Evolutionary conservation across 2,888 invertebrate genomes (phyloP), one percentile per base, ranked within the genome.

Genomic region (Drosophila tripunctata): DNA sequence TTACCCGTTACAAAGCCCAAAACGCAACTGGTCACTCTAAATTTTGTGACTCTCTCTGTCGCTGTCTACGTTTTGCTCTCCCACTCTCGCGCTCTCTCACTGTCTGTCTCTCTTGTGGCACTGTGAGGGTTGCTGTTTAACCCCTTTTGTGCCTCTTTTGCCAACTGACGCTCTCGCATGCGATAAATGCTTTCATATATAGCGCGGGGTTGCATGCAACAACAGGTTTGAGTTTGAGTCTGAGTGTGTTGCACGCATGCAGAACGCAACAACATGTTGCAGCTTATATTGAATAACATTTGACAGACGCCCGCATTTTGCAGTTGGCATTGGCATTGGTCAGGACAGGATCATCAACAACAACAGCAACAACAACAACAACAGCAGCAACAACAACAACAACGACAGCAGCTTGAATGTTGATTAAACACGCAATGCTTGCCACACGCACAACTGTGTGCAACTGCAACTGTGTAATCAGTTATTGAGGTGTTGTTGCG

Each of bases 151-250:
- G 15, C 30, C 3, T n/a, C n/a, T 0, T 2, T 14, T 21, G 6
- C 21, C 8, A 19, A 1, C 3, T 17, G 31, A 30, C 30, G 27
- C 54, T 73, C 44, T 81, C 82, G 65, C 81, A 81, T 81, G 85
- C 82, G 77, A 84, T 75, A 68, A 56, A 12, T 51, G 35, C 3
- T 17, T 15, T n/a, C n/a, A n/a, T n/a, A n/a, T 10, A 15, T 24
- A 33, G 19, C n/a, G 24, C 19, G 12, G 15, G 38, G 72, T 75
- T 72, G 75, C 76, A 47, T 65, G 74, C 79, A 75, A 81, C 80
- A 80, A 85, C 77, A 79, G 81, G 81, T 81, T 85, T 77, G 85
- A 82, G 79, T 74, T 74, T 64, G 60, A 75, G 63, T 24, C 15
- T 51, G 52, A 35, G 48, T n/a, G 6, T 48, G 57, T 10, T 56